phyloP scores from a whole-genome alignment of 2,113 vertebrate species.

The Atherinomorus stipes region DNA sequence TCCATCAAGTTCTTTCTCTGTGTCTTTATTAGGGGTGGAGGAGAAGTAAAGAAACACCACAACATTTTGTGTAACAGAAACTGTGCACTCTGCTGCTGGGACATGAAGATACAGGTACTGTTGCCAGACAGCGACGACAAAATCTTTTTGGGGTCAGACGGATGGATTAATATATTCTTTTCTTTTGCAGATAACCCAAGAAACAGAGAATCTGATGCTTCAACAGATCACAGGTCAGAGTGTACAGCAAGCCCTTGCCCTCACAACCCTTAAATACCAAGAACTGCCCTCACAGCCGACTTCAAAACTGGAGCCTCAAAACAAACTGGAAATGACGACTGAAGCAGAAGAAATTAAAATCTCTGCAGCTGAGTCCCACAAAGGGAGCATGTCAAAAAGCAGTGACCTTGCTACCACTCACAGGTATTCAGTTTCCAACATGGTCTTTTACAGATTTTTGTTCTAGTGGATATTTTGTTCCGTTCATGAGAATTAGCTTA shows the following conservation, averaged over 20 bases:
- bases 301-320: constrained; percentile 5
- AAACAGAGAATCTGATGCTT: constrained; percentile 76
- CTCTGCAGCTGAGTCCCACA: not conserved
- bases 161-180: not conserved
- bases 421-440: constrained; percentile 39
- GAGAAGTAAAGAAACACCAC: constrained; percentile 56
- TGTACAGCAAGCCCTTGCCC: not conserved
- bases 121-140: not conserved
- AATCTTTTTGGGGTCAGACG: not conserved
- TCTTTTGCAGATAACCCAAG: constrained; percentile 73
- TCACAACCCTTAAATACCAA: not conserved
- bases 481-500: not conserved
- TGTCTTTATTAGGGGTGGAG: constrained; percentile 50
- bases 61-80: constrained; percentile 76
- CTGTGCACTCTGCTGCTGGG: constrained; percentile 84
- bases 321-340: not conserved
- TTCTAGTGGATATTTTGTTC: no score
- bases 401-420: not conserved
- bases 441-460: no score
- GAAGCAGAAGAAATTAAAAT: not conserved
- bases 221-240: constrained; percentile 73
- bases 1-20: constrained; percentile 8
- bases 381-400: not conserved
- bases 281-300: constrained; percentile 1
- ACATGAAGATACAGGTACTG: constrained; percentile 78